Conservation (phyloP, 92 coral and sea anemone species). For the Pocillopora meandrina region DNA sequence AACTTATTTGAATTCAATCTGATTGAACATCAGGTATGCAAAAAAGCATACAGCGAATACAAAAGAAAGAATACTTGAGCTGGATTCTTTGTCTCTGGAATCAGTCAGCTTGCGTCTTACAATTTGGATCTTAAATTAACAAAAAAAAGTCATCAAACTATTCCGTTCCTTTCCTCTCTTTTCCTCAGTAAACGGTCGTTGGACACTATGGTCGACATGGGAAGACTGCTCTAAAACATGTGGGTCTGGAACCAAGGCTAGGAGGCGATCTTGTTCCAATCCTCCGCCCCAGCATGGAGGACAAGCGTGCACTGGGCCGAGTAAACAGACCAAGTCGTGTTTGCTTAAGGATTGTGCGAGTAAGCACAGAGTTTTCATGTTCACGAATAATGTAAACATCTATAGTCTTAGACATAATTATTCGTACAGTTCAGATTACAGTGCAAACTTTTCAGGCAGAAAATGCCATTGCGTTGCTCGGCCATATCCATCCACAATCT, state of each 20-base stretch:
- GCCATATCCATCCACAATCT: too few relatives aligned
- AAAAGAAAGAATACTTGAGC: too few relatives aligned
- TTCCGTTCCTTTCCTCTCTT: not conserved
- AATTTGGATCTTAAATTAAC: not conserved
- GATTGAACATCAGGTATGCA: too few relatives aligned
- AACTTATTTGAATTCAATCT: too few relatives aligned
- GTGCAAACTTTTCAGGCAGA: too few relatives aligned
- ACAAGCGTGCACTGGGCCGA: not conserved
- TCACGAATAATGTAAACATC: too few relatives aligned
- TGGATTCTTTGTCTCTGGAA: too few relatives aligned
- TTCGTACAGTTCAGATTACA: too few relatives aligned
- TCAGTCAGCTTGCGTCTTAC: not conserved
- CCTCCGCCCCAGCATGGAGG: constrained; percentile 35
- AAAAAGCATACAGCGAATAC: too few relatives aligned
- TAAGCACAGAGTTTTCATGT: not conserved
- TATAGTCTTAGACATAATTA: too few relatives aligned
- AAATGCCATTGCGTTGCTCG: too few relatives aligned
- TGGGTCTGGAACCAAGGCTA: constrained; percentile 36
- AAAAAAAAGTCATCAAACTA: not conserved
- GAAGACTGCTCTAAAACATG: constrained; percentile 24
- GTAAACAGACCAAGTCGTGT: constrained; percentile 32
- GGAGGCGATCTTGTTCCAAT: constrained; percentile 37
- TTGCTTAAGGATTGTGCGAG: constrained; percentile 12
- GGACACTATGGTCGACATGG: not conserved
- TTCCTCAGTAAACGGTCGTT: constrained; percentile 15